These are phyloP conservation scores for Cantharis flavilabris DNA, from an alignment of 2,888 invertebrate species.

Conservation along the genomic window DNA sequence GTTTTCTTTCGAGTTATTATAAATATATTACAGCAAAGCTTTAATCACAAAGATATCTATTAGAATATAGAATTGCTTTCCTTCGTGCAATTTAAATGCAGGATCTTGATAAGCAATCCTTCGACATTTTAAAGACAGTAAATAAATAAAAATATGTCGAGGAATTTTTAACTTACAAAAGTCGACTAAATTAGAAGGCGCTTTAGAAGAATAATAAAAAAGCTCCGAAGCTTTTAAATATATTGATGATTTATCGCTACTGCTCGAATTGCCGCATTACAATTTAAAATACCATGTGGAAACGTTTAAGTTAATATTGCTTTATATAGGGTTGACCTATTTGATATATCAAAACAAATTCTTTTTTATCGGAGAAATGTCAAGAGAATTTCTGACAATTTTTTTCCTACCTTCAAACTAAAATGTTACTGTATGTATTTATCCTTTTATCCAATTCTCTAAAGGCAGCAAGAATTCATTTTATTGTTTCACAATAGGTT, in stretches of 20 bases:
- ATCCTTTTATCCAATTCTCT: not conserved
- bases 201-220: not conserved
- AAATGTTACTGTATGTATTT: not conserved
- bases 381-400: not conserved
- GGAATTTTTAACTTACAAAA: not conserved
- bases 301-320: not conserved
- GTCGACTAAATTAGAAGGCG: not conserved
- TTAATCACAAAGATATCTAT: not conserved
- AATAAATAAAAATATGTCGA: not conserved
- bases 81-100: not conserved
- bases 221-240: not conserved
- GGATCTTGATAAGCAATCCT: not conserved
- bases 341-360: not conserved
- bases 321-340: not conserved
- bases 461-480: not conserved
- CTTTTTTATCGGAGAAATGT: not conserved
- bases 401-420: not conserved
- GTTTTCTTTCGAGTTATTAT: not conserved
- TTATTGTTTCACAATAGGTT: not conserved
- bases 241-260: not conserved
- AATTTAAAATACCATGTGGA: not conserved
- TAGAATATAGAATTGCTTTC: not conserved
- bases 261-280: not conserved
- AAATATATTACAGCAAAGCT: not conserved
- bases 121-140: not conserved